Percentiles rank a stretch among this genome's conserved stretches.
Conservation (phyloP, 2,888 invertebrate species). For the Pediacus dermestoides region DNA sequence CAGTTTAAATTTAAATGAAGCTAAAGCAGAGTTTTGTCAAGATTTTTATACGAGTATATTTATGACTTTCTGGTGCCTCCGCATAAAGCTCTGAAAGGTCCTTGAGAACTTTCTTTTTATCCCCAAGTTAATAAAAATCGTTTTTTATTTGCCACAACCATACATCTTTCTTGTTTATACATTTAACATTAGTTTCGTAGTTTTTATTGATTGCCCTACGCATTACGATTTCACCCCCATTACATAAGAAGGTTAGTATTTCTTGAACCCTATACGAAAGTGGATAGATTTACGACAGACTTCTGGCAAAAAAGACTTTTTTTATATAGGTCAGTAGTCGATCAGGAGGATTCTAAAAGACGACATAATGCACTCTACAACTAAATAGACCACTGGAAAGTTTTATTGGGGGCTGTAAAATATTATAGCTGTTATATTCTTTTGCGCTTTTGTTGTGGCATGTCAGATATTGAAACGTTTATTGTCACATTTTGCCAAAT, state of each 20-base stretch:
- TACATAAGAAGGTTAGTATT: background rate
- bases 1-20: no score
- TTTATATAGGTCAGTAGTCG: conserved; percentile 30
- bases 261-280: conserved; percentile 23
- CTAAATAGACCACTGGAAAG: conserved; percentile 1
- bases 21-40: no score
- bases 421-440: background rate
- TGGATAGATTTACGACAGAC: conserved; percentile 34
- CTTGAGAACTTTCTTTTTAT: no score
- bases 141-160: no score
- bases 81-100: no score
- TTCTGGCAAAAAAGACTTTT: conserved; percentile 30
- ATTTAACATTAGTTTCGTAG: no score
- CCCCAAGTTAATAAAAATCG: no score
- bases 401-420: conserved; percentile 2
- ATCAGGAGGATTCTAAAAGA: conserved; percentile 28
- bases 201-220: no score
- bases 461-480: conserved; percentile 2
- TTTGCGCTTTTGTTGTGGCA: background rate
- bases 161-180: no score
- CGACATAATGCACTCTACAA: background rate
- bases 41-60: no score
- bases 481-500: background rate
- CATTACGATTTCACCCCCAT: background rate
- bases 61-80: no score